Conservation (phyloP, 2,113 vertebrate species). For the Sialia sialis region DNA sequence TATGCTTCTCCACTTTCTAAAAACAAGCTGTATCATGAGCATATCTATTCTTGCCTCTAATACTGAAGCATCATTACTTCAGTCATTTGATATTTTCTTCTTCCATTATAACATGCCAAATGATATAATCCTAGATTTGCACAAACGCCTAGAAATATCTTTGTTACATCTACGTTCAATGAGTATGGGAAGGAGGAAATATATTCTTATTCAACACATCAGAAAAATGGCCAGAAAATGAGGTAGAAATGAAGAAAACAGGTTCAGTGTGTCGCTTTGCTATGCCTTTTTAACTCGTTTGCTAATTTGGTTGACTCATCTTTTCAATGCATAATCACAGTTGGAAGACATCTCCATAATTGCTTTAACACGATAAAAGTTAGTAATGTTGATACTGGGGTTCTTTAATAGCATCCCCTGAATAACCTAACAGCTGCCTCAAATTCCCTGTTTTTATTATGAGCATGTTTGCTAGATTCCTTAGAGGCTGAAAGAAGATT, state of each 20-base stretch:
- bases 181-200: not conserved
- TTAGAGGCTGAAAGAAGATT: not conserved
- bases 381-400: not conserved
- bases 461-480: not conserved
- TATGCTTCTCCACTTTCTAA: not conserved
- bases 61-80: not conserved
- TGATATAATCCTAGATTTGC: not conserved
- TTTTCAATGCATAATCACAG: not conserved
- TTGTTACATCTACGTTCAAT: not conserved
- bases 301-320: not conserved
- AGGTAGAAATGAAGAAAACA: not conserved
- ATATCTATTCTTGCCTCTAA: not conserved
- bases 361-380: not conserved
- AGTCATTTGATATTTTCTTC: conserved; percentile 12
- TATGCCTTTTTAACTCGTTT: not conserved
- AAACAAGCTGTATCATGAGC: not conserved
- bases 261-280: not conserved
- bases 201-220: not conserved
- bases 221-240: not conserved
- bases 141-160: not conserved
- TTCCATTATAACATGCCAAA: not conserved
- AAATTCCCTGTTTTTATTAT: not conserved
- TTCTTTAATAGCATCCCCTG: not conserved
- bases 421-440: not conserved
- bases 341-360: not conserved